Percentiles rank a stretch among this genome's conserved stretches.
These are phyloP conservation scores for Drosophila mayaguana DNA, from an alignment of 2,888 invertebrate genomes.

Conservation along the genomic window DNA sequence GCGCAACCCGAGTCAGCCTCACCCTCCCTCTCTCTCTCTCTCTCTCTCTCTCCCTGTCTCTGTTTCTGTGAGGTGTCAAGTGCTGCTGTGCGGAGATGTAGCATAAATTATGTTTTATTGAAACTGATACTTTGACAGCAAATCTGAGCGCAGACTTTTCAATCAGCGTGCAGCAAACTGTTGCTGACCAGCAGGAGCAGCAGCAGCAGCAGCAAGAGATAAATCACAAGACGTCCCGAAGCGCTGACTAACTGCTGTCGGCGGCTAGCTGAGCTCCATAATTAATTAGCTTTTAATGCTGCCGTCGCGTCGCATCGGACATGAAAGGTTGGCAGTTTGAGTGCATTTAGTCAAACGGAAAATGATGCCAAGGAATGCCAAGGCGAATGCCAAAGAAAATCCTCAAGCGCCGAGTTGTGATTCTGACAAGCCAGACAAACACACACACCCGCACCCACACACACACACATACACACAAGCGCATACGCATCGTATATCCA, in stretches of 20 bases:
- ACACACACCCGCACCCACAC: background rate
- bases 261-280: conserved; percentile 60
- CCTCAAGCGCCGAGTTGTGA: conserved; percentile 56
- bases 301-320: conserved; percentile 30
- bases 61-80: conserved; percentile 67
- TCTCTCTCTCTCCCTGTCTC: background rate
- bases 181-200: conserved; percentile 50
- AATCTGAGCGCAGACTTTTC: conserved; percentile 63
- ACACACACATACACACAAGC: too few relatives aligned
- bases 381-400: conserved; percentile 52
- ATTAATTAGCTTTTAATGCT: conserved; percentile 80
- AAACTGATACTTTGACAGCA: conserved; percentile 69
- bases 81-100: conserved; percentile 56
- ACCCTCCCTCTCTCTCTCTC: background rate
- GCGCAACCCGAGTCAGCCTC: background rate
- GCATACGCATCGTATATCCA: conserved; percentile 10
- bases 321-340: conserved; percentile 63
- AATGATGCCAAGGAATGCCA: conserved; percentile 71
- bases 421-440: conserved; percentile 69
- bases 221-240: conserved; percentile 64
- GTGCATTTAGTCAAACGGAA: conserved; percentile 82
- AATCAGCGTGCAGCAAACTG: conserved; percentile 67
- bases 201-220: conserved; percentile 44
- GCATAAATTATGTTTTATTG: conserved; percentile 78
- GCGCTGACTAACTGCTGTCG: conserved; percentile 53